phyloP scores from a whole-genome alignment of 2,888 invertebrate species.

The Phaedon cochleariae region DNA sequence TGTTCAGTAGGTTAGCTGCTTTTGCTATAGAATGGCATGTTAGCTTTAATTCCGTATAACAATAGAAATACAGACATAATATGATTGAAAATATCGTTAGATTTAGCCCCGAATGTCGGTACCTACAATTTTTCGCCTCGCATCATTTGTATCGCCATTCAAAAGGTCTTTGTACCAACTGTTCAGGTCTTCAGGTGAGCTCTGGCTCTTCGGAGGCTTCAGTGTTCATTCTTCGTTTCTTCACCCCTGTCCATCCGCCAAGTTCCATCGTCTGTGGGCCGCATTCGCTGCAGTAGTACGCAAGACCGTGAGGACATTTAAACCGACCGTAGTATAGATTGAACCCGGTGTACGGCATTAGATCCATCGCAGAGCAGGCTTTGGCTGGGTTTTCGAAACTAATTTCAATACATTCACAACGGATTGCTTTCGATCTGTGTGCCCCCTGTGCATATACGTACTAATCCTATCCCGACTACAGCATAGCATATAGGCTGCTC shows the following conservation, averaged over 20 bases:
- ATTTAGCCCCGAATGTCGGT: too few relatives aligned
- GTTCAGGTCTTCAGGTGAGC: too few relatives aligned
- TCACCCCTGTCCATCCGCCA: slow-evolving; percentile 7
- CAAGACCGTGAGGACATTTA: slow-evolving; percentile 43
- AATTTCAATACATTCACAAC: slow-evolving; percentile 14
- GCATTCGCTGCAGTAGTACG: slow-evolving; percentile 35
- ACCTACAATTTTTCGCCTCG: too few relatives aligned
- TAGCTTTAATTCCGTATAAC: too few relatives aligned
- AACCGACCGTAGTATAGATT: slow-evolving; percentile 48
- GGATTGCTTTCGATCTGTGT: not conserved
- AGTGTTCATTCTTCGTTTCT: slow-evolving; percentile 12
- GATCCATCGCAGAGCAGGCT: slow-evolving; percentile 20
- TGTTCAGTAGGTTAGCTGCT: too few relatives aligned
- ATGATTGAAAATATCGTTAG: too few relatives aligned
- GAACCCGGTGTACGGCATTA: slow-evolving; percentile 41
- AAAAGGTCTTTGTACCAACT: too few relatives aligned
- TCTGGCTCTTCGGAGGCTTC: not conserved
- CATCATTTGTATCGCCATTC: too few relatives aligned
- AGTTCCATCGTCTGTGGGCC: slow-evolving; percentile 26
- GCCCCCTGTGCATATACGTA: not conserved
- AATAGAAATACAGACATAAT: too few relatives aligned
- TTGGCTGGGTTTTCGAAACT: slow-evolving; percentile 44
- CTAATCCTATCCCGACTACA: too few relatives aligned
- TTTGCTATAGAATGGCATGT: too few relatives aligned
- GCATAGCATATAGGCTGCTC: not conserved